Evolutionary conservation across 1,140 invertebrate genomes (phyloP), one percentile per base, ranked within the genome.

Genomic region (Drusus annulatus): DNA sequence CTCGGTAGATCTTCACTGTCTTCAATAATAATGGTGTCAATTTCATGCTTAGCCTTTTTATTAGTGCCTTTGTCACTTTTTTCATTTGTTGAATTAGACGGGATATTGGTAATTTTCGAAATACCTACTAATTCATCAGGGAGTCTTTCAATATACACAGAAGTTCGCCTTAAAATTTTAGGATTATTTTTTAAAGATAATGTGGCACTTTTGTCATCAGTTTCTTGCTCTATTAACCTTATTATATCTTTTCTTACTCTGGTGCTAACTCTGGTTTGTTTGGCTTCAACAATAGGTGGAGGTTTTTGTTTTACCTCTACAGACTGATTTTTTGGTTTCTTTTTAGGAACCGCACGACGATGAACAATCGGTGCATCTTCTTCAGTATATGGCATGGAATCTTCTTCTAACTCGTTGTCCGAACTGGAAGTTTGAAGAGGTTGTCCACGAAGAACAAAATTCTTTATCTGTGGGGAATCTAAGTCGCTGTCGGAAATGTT

Each of bases 391-490:
- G 36, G 36, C 7, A 7, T 7, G 10, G 36, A 45, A 51, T 77
- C 58, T 19, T 77, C 63, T 45, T 50, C 25, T 8, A 21, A 16
- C 21, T 77, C 75, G 63, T 65, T 50, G 8, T 77, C 62, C 16
- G 51, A 19, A 50, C 17, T 60, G 17, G 75, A 77, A 65, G 25
- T 52, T 71, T 50, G 21, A 17, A 74, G 3, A n/a, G 13, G 51
- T 50, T 63, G 0, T 36, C 19, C 15, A 17, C 45, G 36, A n/a
- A 45, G 23, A 25, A 28, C 58, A 50, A 63, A 77, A 31, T 65
- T 68, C 16, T 63, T 36, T 16, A 77, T 77, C n/a, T 77, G 58
- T 16, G 75, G 75, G n/a, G 75, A 77, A 65, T 77, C 58, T 10
- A 68, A 21, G 13, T 77, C 75, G 25, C 31, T 63, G 50, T 77